phyloP scores from a whole-genome alignment of 2,888 invertebrate genomes.

The Drosophila lacicola region DNA sequence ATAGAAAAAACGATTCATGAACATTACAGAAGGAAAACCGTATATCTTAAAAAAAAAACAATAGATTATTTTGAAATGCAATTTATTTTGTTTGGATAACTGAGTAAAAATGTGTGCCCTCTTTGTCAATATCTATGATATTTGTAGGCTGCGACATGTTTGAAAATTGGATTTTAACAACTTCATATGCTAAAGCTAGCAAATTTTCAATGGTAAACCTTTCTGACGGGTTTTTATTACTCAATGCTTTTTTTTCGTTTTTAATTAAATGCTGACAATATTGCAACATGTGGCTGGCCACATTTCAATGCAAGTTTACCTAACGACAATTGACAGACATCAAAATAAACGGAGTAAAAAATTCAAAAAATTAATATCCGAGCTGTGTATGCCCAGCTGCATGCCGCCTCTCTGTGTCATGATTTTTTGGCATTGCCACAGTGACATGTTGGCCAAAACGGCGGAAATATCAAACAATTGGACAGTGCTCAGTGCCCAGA shows the following conservation, averaged over 20 bases:
- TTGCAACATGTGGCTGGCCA: constrained; percentile 63
- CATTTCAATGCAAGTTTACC: constrained; percentile 57
- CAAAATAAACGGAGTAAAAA: constrained; percentile 49
- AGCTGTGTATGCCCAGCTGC: constrained; percentile 11
- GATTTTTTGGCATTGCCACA: constrained; percentile 34
- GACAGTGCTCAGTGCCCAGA: constrained; percentile 8
- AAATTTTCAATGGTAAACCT: background rate
- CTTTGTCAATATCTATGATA: no score
- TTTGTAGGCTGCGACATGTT: no score
- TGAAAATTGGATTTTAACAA: no score
- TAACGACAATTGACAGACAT: constrained; percentile 60
- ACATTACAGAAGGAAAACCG: no score
- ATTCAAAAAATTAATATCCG: constrained; percentile 49
- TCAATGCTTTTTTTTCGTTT: constrained; percentile 15
- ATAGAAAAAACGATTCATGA: no score
- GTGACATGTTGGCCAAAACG: constrained; percentile 43
- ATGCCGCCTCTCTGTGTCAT: constrained; percentile 7
- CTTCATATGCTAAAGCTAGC: background rate
- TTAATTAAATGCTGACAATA: constrained; percentile 65
- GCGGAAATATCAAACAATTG: constrained; percentile 46
- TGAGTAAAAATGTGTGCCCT: no score
- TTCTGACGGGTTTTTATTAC: background rate
- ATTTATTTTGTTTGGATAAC: no score
- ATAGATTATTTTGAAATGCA: no score
- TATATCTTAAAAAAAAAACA: no score